These are phyloP conservation scores for Eremophila alpestris DNA, from an alignment of 2,797 vertebrate species.

Conservation along the genomic window DNA sequence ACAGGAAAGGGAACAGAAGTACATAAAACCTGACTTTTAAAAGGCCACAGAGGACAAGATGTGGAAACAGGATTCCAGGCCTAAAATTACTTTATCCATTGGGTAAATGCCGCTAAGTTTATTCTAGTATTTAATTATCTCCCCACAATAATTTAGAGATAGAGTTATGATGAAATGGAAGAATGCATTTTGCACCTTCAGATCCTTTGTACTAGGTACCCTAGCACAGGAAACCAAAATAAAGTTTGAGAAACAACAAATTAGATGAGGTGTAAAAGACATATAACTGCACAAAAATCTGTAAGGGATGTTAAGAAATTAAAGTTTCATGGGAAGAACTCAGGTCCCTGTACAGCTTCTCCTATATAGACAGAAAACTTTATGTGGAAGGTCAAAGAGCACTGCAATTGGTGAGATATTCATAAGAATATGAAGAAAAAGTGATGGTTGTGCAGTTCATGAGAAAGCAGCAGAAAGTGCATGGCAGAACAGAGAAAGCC, in stretches of 20 bases:
- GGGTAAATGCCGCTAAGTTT: background rate
- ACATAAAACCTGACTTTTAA: background rate
- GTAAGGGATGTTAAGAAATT: background rate
- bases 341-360: background rate
- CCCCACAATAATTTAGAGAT: background rate
- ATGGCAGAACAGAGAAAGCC: background rate
- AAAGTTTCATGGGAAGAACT: background rate
- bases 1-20: background rate
- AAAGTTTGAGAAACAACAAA: background rate
- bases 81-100: background rate
- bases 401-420: background rate
- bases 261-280: background rate
- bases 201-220: background rate
- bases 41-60: background rate
- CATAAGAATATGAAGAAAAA: background rate
- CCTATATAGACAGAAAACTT: background rate
- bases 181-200: background rate
- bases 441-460: background rate
- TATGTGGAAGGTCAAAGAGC: background rate
- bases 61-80: background rate
- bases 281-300: background rate
- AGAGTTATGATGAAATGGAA: background rate
- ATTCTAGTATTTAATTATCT: background rate
- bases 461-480: background rate
- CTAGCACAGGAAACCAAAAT: background rate